A percentile compares a stretch with the other conserved stretches of the same genome.
These are phyloP conservation scores for Spodoptera exigua DNA, from an alignment of 2,888 invertebrate species.

Conservation along the genomic window DNA sequence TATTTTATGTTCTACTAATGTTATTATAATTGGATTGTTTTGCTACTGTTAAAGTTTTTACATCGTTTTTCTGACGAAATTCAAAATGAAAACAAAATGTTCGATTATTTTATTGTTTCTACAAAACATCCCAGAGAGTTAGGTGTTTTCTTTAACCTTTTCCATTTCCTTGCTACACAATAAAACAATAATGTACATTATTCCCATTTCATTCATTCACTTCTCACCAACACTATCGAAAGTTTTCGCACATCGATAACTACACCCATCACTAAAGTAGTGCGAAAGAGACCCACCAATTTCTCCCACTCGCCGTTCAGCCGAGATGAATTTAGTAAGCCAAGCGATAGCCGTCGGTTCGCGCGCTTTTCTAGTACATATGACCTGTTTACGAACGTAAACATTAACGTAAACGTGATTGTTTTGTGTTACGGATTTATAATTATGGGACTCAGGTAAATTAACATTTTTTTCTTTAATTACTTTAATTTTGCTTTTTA, in stretches of 20 bases:
- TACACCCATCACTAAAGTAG: slow-evolving; percentile 62
- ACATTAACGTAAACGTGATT: slow-evolving; percentile 62
- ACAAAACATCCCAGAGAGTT: too few species aligned
- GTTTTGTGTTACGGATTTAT: slow-evolving; percentile 61
- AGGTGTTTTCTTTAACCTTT: too few species aligned
- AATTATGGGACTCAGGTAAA: slow-evolving; percentile 61
- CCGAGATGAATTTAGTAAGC: slow-evolving; percentile 79
- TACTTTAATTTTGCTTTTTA: background rate
- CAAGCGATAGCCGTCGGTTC: slow-evolving; percentile 67
- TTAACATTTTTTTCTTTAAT: slow-evolving; percentile 14
- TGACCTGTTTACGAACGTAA: slow-evolving; percentile 73
- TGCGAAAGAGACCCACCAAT: slow-evolving; percentile 76
- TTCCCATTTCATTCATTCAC: too few species aligned
- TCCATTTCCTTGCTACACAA: too few species aligned
- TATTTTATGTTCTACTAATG: too few species aligned
- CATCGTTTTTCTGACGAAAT: too few species aligned
- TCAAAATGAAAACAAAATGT: too few species aligned
- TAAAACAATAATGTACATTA: too few species aligned
- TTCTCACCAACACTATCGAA: slow-evolving; percentile 44
- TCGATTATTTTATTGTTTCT: too few species aligned
- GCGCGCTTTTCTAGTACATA: slow-evolving; percentile 64
- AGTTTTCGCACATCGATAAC: slow-evolving; percentile 45
- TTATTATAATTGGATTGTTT: too few species aligned
- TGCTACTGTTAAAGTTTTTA: too few species aligned
- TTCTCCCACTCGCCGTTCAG: slow-evolving; percentile 65